These are phyloP conservation scores for Drosophila pectinifera DNA, from an alignment of 1,140 invertebrate species.

Conservation along the genomic window DNA sequence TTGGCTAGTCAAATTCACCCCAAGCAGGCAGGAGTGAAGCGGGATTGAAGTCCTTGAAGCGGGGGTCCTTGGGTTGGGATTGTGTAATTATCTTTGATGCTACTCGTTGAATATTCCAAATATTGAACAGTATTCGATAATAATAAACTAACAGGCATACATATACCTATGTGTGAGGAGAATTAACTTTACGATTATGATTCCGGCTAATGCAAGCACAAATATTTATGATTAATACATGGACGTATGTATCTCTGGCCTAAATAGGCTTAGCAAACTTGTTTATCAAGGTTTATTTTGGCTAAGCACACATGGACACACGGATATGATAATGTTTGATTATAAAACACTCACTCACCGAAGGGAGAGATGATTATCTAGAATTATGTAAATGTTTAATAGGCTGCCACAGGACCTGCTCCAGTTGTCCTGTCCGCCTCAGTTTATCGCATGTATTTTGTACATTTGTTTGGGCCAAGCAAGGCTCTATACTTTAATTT, in stretches of 20 bases:
- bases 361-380: slow-evolving; percentile 21
- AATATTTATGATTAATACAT: slow-evolving; percentile 61
- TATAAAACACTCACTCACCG: slow-evolving; percentile 39
- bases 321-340: slow-evolving; percentile 48
- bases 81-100: slow-evolving; percentile 65
- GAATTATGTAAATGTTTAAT: slow-evolving; percentile 50
- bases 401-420: background rate
- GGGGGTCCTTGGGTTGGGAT: slow-evolving; percentile 17
- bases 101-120: slow-evolving; percentile 77
- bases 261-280: slow-evolving; percentile 68
- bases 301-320: slow-evolving; percentile 35
- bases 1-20: slow-evolving; percentile 83
- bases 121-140: slow-evolving; percentile 76
- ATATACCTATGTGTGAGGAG: background rate
- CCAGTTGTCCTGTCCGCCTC: slow-evolving; percentile 2
- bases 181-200: slow-evolving; percentile 65
- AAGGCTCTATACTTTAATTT: slow-evolving; percentile 9
- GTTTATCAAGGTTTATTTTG: slow-evolving; percentile 57
- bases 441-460: slow-evolving; percentile 30
- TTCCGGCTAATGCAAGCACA: slow-evolving; percentile 51
- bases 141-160: slow-evolving; percentile 47
- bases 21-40: slow-evolving; percentile 52
- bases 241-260: slow-evolving; percentile 48
- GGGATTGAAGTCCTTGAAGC: no score
- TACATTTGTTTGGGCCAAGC: slow-evolving; percentile 11